These are phyloP conservation scores for Cheracebus regulus DNA, from an alignment of 2,797 vertebrate genomes.

Conservation along the genomic window DNA sequence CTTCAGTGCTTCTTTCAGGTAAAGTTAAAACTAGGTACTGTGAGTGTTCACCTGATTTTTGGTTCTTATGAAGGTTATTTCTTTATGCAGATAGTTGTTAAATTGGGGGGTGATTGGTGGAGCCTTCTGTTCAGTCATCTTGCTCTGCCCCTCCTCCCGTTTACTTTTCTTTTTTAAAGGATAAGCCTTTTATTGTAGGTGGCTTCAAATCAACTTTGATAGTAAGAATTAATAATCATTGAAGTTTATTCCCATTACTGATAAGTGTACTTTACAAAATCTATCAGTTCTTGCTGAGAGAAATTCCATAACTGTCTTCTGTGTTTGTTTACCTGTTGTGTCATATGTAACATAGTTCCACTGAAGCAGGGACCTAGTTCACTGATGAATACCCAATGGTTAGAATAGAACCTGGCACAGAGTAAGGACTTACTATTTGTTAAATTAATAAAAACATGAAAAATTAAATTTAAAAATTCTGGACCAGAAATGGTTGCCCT, in stretches of 20 bases:
- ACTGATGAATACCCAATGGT: background rate
- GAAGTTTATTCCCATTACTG: background rate
- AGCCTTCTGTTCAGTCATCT: no score
- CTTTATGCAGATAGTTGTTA: no score
- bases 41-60: no score
- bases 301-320: background rate
- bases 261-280: background rate
- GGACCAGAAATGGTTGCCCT: background rate
- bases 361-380: background rate
- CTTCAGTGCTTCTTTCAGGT: no score
- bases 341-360: background rate
- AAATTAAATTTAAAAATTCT: background rate
- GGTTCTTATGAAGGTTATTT: no score
- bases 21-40: no score
- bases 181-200: background rate
- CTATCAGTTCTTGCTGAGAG: background rate
- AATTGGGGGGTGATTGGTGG: no score
- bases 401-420: background rate
- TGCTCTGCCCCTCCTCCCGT: background rate
- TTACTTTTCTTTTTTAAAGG: slow-evolving; percentile 28
- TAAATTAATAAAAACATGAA: background rate
- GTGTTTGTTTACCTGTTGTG: background rate
- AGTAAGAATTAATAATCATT: slow-evolving; percentile 11
- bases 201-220: background rate
- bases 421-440: background rate